phyloP scores from a whole-genome alignment of 2,888 invertebrate genomes.

The Ethmia dodecea region DNA sequence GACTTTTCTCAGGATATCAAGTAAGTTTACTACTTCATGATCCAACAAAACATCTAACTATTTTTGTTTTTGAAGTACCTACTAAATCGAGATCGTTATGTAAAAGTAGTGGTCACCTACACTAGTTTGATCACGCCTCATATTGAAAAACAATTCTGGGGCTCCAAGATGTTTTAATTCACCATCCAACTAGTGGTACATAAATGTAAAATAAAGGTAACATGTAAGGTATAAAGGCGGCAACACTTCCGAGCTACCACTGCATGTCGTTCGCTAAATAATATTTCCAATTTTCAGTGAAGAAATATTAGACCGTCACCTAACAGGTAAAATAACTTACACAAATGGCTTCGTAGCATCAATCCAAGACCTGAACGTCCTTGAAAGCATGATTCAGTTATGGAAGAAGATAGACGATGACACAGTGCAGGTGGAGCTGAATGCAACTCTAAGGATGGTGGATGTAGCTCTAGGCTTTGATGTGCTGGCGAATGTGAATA shows the following conservation, averaged over 20 bases:
- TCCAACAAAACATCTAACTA: not conserved
- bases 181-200: no score
- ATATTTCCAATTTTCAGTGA: constrained; percentile 44
- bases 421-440: constrained; percentile 29
- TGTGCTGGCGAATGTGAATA: constrained; percentile 30
- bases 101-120: not conserved
- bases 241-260: no score
- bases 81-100: not conserved
- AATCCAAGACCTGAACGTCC: constrained; percentile 39
- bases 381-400: constrained; percentile 33
- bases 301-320: constrained; percentile 24
- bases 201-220: no score
- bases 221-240: no score
- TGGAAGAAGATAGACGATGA: constrained; percentile 29
- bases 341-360: constrained; percentile 47
- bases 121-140: no score
- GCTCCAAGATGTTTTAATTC: no score
- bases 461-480: constrained; percentile 46
- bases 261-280: no score
- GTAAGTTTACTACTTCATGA: constrained; percentile 24
- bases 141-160: no score
- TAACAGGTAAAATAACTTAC: constrained; percentile 33
- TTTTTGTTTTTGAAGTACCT: no score
- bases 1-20: constrained; percentile 29
- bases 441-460: constrained; percentile 37